Evolutionary conservation across 2,797 vertebrate species (phyloP).

Genomic region (Platyrinchus mystaceus): DNA sequence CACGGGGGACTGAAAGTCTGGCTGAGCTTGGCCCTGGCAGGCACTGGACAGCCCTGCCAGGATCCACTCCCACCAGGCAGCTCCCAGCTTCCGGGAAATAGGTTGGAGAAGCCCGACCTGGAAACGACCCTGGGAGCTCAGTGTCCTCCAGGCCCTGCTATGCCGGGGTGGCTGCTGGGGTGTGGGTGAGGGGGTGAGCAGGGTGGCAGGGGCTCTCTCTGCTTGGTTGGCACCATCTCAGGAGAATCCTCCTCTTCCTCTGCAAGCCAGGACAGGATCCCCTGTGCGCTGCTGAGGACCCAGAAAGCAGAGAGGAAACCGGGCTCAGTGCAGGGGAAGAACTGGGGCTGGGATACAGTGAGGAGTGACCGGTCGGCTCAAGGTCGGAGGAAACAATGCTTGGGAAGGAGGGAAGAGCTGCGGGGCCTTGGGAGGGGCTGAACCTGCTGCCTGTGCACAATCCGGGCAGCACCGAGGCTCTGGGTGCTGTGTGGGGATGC

Average conservation of each 20-base stretch:
- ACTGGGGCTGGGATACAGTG: background rate
- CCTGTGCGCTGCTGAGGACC: background rate
- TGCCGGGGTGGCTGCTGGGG: background rate
- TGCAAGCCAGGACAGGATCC: background rate
- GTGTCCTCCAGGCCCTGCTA: background rate
- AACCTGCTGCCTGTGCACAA: background rate
- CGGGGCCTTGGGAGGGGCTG: background rate
- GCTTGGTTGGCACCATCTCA: background rate
- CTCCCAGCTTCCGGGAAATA: conserved; percentile 34
- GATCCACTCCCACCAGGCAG: background rate
- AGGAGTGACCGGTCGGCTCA: background rate
- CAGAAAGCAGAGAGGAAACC: conserved; percentile 28
- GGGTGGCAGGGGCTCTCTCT: background rate
- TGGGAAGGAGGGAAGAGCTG: background rate
- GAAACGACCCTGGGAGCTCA: background rate
- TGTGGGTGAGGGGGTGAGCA: background rate
- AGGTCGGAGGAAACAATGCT: background rate
- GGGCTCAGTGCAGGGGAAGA: background rate
- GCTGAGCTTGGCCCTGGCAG: background rate
- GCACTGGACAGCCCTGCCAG: background rate
- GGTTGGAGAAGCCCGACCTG: background rate
- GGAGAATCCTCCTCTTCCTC: background rate
- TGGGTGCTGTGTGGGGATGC: background rate
- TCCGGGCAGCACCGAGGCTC: background rate
- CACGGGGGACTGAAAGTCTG: fast-evolving